Evolutionary conservation across 2,113 vertebrate species (phyloP).

Genomic region (Lucifuga dentata): DNA sequence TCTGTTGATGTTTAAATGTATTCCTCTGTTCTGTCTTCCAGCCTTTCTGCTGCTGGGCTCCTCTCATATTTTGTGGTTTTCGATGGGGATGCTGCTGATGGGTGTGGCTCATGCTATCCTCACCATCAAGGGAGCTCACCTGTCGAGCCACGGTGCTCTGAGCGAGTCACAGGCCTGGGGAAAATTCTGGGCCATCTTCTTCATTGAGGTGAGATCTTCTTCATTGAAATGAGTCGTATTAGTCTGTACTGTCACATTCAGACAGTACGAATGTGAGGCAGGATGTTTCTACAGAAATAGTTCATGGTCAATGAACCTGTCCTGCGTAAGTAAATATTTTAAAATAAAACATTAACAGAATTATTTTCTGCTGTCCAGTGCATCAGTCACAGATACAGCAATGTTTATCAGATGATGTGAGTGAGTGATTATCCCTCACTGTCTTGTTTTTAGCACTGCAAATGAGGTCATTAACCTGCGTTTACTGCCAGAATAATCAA

Average conservation of each 20-base stretch:
- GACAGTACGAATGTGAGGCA: too few relatives aligned
- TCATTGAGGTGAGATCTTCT: conserved; percentile 88
- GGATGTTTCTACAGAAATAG: too few relatives aligned
- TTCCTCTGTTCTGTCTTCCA: conserved; percentile 46
- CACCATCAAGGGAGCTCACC: conserved; percentile 90
- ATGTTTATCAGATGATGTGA: too few relatives aligned
- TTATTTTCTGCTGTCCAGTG: too few relatives aligned
- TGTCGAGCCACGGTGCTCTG: conserved; percentile 90
- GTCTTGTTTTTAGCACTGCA: not conserved
- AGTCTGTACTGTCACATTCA: too few relatives aligned
- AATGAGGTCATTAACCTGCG: not conserved
- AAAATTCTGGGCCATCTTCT: conserved; percentile 90
- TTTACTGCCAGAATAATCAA: not conserved
- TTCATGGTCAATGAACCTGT: not conserved
- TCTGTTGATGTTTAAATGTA: not conserved
- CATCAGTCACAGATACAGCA: too few relatives aligned
- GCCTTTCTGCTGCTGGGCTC: conserved; percentile 89
- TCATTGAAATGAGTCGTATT: not conserved
- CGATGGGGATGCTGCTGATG: conserved; percentile 82
- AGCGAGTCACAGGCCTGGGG: conserved; percentile 86
- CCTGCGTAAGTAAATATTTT: not conserved
- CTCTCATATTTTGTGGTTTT: conserved; percentile 76
- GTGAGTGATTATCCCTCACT: too few relatives aligned
- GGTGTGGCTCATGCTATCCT: conserved; percentile 87
- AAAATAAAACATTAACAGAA: too few relatives aligned